Base-by-base conservation (phyloP, 2,888 invertebrate species). In the Chloroclystis v-ata region DNA sequence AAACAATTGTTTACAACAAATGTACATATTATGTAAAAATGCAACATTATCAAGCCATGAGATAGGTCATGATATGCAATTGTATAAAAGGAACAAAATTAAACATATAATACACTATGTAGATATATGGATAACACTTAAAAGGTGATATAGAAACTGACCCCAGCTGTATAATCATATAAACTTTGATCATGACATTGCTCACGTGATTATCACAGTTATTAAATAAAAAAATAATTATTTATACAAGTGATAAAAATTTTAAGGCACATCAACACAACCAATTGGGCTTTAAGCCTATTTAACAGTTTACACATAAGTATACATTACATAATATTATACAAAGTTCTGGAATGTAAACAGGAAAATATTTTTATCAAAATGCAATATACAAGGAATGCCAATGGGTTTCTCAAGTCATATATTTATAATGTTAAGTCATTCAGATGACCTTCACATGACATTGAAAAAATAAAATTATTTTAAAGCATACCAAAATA, bases 391-490 rank as follows among this genome's bases (percentile, higher is more conserved):
- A 30, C 7, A n/a, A 29, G 29, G 41, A 50, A 54, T 47, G 45
- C 32, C 14, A 28, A 49, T 43, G 38, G 32, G 8, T 40, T 44
- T 32, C 24, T 35, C 44, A 41, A 16, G 12, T 52, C 43, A 28
- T 26, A 52, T 28, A 45, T 10, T 33, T 20, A 2, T 4, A 20
- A 5, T 4, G 11, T 38, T 54, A 53, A 72, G 63, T 72, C 78
- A 71, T 76, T 69, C 59, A 63, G 62, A 69, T 72, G 72, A 75
- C 78, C 75, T 75, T 63, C 45, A 41, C 24, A 43, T 28, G 47
- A 44, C 33, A 39, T 20, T 39, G 32, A 16, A 20, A 35, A 6
- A 26, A 26, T 26, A 26, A 26, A 26, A 26, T 5, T 20, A n/a
- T 33, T 13, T 3, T 6, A 33, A 33, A 35, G 11, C 20, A 35